Conservation (phyloP, 2,888 invertebrate species). For the Rugalucina vietnamica region DNA sequence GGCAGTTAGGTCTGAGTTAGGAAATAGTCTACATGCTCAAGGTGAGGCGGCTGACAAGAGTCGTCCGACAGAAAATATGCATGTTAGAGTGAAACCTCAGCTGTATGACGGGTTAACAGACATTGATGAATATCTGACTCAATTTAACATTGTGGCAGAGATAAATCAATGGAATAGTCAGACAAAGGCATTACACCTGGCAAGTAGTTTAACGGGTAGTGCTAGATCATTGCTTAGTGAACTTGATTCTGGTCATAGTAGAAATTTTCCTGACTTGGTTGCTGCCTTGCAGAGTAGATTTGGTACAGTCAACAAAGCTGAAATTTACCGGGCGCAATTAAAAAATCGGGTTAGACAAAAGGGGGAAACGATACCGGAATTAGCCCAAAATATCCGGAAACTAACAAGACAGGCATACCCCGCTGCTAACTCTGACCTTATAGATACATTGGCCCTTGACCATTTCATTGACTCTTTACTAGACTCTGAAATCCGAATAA, state of each 20-base stretch:
- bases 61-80: not conserved
- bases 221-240: conserved; percentile 49
- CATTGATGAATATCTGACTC: conserved; percentile 53
- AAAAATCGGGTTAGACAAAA: conserved; percentile 26
- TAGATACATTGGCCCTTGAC: conserved; percentile 38
- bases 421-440: conserved; percentile 19
- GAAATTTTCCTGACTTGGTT: conserved; percentile 41
- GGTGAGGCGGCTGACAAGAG: not conserved
- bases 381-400: conserved; percentile 53
- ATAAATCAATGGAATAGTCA: conserved; percentile 83
- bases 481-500: conserved; percentile 47
- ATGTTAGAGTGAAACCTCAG: conserved; percentile 37
- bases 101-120: conserved; percentile 50
- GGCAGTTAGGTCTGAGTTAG: not conserved
- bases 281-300: conserved; percentile 40
- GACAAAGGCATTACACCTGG: conserved; percentile 49
- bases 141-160: conserved; percentile 55
- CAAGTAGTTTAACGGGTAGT: conserved; percentile 42
- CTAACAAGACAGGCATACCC: conserved; percentile 45
- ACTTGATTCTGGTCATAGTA: conserved; percentile 11
- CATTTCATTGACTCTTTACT: conserved; percentile 44
- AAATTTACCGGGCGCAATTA: conserved; percentile 46
- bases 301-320: conserved; percentile 44
- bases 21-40: not conserved
- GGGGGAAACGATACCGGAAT: conserved; percentile 48